Base-by-base conservation (phyloP, 1,140 invertebrate species). In the Halictus rubicundus region DNA sequence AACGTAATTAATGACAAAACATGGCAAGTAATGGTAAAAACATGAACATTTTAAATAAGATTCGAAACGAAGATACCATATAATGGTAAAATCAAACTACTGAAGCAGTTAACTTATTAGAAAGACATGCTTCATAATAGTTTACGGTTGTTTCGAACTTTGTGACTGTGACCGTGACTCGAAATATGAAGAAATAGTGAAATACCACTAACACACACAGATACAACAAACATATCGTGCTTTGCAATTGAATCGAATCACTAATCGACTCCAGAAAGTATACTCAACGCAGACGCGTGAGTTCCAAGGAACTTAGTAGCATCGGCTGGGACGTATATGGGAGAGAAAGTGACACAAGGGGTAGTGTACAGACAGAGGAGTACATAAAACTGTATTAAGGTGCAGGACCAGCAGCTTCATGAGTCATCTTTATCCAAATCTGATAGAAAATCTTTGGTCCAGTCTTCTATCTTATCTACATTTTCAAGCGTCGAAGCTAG, bases 401-500 rank as follows among this genome's bases (percentile, higher is more conserved):
- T 68, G 93, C 93, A 81, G 94, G 93, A 76, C 93, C 94, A 78
- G 90, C 85, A 68, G 91, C 92, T 57, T 57, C 54, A 57, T 23
- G n/a, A 57, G 75, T 93, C 91, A 57, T 94, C 92, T 71, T 94
- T 93, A 27, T 94, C 94, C 49, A 91, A 92, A 87, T 94, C 92
- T 46, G 88, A 87, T 82, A 94, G 87, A 91, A 94, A 94, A 80
- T 94, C 92, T 90, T 92, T 93, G 88, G 92, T 92, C 81, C 89
- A 90, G 87, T 95, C 94, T 83, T 95, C 94, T 91, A 94, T 94
- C 82, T 92, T 93, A 85, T 94, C 92, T 83, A 94, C 88, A 81
- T 94, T 95, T 87, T 95, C 95, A 74, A 95, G 87, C 7, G 94
- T 88, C 52, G 94, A 93, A 19, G 95, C 95, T 85, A 96, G 94